A percentile compares a stretch with the other conserved stretches of the same genome.
Conservation (phyloP, 2,888 invertebrate species). For the Trissonchulus sp. region DNA sequence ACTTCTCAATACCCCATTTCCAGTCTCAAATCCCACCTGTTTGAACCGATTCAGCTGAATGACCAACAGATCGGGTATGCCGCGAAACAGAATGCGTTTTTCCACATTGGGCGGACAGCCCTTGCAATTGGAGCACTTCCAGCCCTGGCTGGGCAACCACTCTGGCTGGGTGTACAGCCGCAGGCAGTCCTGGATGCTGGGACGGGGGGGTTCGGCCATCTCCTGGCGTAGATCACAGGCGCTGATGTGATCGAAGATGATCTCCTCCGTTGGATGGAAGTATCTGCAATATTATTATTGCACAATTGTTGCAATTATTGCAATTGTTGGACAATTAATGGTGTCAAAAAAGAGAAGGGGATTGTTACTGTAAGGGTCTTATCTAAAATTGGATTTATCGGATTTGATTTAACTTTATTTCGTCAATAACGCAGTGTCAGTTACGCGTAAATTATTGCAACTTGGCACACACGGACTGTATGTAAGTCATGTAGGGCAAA, state of each 20-base stretch:
- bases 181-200: constrained; percentile 18
- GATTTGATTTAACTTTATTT: too few species aligned
- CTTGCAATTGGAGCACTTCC: constrained; percentile 12
- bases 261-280: constrained; percentile 17
- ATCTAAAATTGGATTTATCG: too few species aligned
- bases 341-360: too few species aligned
- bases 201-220: not conserved
- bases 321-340: too few species aligned
- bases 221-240: constrained; percentile 23
- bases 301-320: too few species aligned
- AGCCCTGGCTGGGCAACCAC: not conserved
- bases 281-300: too few species aligned
- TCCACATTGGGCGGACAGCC: not conserved
- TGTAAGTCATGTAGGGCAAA: too few species aligned
- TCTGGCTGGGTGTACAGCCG: constrained; percentile 22
- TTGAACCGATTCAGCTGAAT: constrained; percentile 12
- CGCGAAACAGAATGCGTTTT: constrained; percentile 12
- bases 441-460: too few species aligned
- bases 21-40: not conserved
- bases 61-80: not conserved
- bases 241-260: constrained; percentile 16
- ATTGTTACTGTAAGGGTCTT: too few species aligned
- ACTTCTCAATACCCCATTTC: not conserved
- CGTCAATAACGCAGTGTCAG: too few species aligned
- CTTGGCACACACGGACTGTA: too few species aligned